phyloP scores from a whole-genome alignment of 1,140 invertebrate genomes.

The Diplogasteroides magnus region DNA sequence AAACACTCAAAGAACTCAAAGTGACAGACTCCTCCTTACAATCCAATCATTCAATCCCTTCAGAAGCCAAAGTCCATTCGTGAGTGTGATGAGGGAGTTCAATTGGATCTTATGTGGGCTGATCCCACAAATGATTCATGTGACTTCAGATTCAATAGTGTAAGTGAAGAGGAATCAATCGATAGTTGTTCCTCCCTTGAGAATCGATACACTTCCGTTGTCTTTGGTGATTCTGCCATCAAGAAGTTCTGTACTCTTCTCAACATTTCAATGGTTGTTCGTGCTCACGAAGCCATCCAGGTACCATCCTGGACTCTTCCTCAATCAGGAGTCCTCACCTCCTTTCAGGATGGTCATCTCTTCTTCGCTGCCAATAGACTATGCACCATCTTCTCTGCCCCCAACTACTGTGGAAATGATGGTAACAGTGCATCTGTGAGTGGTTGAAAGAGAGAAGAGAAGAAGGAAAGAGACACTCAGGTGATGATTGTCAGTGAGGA shows the following conservation, averaged over 20 bases:
- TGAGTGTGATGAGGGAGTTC: conserved; percentile 29
- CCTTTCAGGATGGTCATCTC: conserved; percentile 61
- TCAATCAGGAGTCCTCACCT: background rate
- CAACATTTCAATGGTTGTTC: conserved; percentile 32
- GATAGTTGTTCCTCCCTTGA: conserved; percentile 3
- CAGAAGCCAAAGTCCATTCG: conserved; percentile 27
- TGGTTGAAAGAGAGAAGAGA: background rate
- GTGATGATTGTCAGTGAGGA: conserved; percentile 13
- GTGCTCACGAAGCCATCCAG: conserved; percentile 29
- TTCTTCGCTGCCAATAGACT: conserved; percentile 55
- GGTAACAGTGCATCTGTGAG: conserved; percentile 29
- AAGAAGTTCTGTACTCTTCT: conserved; percentile 26
- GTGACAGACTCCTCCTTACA: background rate
- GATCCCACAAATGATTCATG: conserved; percentile 30
- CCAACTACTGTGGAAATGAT: conserved; percentile 37
- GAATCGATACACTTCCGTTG: conserved; percentile 21
- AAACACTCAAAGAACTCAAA: conserved; percentile 27
- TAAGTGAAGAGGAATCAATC: too few relatives aligned
- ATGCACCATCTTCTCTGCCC: conserved; percentile 37
- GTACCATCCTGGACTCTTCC: background rate
- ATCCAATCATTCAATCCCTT: background rate
- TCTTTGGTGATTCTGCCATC: conserved; percentile 31
- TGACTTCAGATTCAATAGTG: conserved; percentile 9
- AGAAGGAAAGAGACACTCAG: background rate
- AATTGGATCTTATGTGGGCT: conserved; percentile 32